Percentiles rank a stretch among this genome's conserved stretches.
Conservation (phyloP, 2,888 invertebrate genomes). For the Nephrotoma flavescens region DNA sequence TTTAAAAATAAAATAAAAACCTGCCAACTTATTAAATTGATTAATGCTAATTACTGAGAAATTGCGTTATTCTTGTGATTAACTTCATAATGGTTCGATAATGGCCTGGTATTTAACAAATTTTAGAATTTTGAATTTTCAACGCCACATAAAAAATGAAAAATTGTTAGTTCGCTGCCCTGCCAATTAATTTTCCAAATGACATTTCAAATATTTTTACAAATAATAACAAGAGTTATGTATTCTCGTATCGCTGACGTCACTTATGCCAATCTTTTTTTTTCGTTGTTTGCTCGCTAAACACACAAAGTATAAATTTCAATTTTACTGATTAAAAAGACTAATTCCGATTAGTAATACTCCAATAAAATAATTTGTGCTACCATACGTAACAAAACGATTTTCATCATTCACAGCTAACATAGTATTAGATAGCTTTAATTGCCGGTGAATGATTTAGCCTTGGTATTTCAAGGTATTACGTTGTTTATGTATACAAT, state of each 20-base stretch:
- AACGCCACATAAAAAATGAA: no score
- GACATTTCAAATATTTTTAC: neutral
- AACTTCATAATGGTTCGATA: no score
- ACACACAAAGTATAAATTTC: neutral
- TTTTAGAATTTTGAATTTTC: no score
- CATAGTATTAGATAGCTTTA: neutral
- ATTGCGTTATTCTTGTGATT: no score
- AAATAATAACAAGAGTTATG: neutral
- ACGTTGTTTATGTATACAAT: neutral
- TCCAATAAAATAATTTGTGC: neutral
- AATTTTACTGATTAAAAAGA: neutral
- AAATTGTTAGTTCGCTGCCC: neutral
- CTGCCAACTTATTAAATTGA: no score
- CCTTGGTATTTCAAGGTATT: neutral
- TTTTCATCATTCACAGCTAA: neutral
- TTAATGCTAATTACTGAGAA: no score
- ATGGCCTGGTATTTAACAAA: no score
- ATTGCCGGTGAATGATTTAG: neutral
- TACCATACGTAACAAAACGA: neutral
- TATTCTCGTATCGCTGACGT: neutral
- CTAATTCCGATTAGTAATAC: neutral
- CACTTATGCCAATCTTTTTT: neutral
- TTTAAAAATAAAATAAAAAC: no score
- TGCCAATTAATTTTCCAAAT: neutral
- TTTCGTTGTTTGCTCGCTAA: neutral